Base-by-base conservation (phyloP, 2,797 vertebrate species). In the Myioborus miniatus region DNA sequence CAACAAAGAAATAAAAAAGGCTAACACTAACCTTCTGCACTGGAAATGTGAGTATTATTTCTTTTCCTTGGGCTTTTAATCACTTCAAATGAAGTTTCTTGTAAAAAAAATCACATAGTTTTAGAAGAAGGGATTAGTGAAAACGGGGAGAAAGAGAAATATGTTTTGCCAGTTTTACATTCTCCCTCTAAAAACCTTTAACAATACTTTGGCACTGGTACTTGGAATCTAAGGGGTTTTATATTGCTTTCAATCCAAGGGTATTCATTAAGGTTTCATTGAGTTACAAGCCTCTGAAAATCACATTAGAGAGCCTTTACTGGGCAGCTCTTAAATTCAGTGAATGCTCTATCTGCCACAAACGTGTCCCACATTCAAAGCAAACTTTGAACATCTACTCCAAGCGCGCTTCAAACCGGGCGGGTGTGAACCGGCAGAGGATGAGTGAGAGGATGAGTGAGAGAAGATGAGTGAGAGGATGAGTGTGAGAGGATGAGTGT, bases 221-320 rank as follows among this genome's bases (percentile, higher is more conserved):
- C 64, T 62, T 27, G 34, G 53, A 83, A 75, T 81, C 50, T 49
- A 47, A 80, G 75, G 75, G 52, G 37, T 68, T 92, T 91, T 91
- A 77, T 90, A 86, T 17, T 69, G 58, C 62, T 91, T 95, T 87
- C 83, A 81, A 80, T 95, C 83, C 80, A 69, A 86, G 72, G 65
- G 77, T 91, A 85, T 88, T 91, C 71, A 83, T 95, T 89, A 87
- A 91, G 58, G 68, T 93, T 95, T 87, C 79, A 87, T 56, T 89
- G 85, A 94, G 87, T 69, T 87, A 89, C 64, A 91, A 95, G 64
- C 47, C 64, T 91, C 79, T 95, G 94, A 94, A 96, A 94, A 78
- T 86, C 79, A 93, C 82, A 89, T 91, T 89, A 89, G 53, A 86
- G 14, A 37, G 36, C 46, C 53, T 94, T 94, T 78, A 68, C 27